Conservation (phyloP, 2,113 vertebrate genomes). For the Baryphthengus martii region DNA sequence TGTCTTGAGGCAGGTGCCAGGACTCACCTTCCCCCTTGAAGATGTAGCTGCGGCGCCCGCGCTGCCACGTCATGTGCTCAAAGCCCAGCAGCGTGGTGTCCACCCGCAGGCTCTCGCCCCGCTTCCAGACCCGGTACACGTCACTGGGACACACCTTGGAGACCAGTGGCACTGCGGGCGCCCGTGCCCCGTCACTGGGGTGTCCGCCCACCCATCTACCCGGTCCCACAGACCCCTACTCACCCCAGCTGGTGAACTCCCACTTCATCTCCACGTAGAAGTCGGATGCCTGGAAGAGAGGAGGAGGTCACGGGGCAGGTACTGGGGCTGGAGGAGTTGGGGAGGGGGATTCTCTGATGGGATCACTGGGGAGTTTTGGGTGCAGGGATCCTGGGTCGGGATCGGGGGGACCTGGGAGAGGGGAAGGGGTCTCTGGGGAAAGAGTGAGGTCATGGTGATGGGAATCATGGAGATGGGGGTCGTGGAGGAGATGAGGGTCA, state of each 20-base stretch:
- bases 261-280: slow-evolving; percentile 99
- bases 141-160: slow-evolving; percentile 96
- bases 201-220: background rate
- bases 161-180: slow-evolving; percentile 85
- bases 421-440: background rate
- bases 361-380: too few species aligned
- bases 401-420: background rate
- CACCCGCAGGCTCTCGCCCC: slow-evolving; percentile 88
- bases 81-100: slow-evolving; percentile 95
- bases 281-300: slow-evolving; percentile 80
- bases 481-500: too few species aligned
- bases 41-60: slow-evolving; percentile 92
- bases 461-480: too few species aligned
- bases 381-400: background rate
- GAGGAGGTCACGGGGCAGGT: background rate
- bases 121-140: slow-evolving; percentile 94
- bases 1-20: accelerated
- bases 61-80: slow-evolving; percentile 97
- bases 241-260: slow-evolving; percentile 98
- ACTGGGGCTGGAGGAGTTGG: too few species aligned
- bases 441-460: background rate
- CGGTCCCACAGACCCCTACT: background rate
- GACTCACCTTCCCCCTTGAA: slow-evolving; percentile 90
- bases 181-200: background rate
- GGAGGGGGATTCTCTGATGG: background rate